phyloP scores from a whole-genome alignment of 2,888 invertebrate genomes.

The Hemaris fuciformis region DNA sequence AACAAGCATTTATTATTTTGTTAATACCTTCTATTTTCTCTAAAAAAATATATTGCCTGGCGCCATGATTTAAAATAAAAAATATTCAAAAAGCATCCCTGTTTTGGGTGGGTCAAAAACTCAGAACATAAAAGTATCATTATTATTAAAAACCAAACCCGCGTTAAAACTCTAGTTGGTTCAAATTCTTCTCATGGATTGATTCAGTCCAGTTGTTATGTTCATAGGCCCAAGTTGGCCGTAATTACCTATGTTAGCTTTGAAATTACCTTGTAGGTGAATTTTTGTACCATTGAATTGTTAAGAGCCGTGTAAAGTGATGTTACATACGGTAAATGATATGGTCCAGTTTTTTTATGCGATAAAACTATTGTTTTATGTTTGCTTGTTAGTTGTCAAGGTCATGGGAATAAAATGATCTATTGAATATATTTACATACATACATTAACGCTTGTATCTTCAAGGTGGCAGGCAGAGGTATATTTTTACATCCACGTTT shows the following conservation, averaged over 20 bases:
- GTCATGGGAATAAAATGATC: neutral
- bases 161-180: conserved; percentile 15
- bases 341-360: neutral
- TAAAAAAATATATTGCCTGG: too few species aligned
- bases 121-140: too few species aligned
- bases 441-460: neutral
- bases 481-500: too few species aligned
- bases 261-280: neutral
- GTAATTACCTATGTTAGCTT: neutral
- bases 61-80: too few species aligned
- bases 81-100: too few species aligned
- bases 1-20: too few species aligned
- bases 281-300: neutral
- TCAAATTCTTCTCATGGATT: neutral
- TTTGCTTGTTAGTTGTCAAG: neutral
- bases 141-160: neutral
- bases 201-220: neutral
- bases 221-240: neutral
- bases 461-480: neutral
- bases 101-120: too few species aligned
- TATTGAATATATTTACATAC: too few species aligned
- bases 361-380: too few species aligned
- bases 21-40: too few species aligned
- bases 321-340: neutral
- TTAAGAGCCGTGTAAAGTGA: neutral